Base-by-base conservation (phyloP, 1,140 invertebrate species). In the Monomorium pharaonis region DNA sequence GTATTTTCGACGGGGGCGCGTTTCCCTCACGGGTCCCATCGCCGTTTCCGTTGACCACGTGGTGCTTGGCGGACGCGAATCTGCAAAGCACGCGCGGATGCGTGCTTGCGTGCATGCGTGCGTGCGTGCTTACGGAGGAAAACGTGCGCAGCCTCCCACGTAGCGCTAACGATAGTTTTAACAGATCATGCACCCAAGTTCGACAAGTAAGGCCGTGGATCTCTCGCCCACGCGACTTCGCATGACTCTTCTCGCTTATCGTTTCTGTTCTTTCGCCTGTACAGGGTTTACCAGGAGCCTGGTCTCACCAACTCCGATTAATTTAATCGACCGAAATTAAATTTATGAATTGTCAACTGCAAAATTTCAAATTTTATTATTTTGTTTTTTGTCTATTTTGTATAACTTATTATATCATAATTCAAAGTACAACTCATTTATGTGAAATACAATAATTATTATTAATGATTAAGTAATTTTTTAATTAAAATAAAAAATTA, bases 141-240 rank as follows among this genome's bases (percentile, higher is more conserved):
- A 62, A 54, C 51, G 27, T 42, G 33, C 37, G 27, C 58, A 70
- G 84, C 87, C 92, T 91, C 91, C 92, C 91, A 92, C 92, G 91
- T 92, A 87, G 86, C 80, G 12, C 88, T 81, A 84, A 78, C 63
- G 42, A 70, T 89, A 87, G 78, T 90, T 92, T 89, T 87, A 92
- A 91, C 80, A 87, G 87, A 63, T 77, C 67, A 27, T 89, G 88
- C 77, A 84, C 70, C 78, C 89, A 89, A 90, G 84, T 92, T 92
- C 86, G 90, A 90, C 92, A 88, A 91, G 85, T 90, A 90, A 92
- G 86, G 89, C 86, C 89, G 87, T 88, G 88, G 84, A 63, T 84
- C 84, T 85, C 72, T 88, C 86, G 87, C 90, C 87, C 86, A 91
- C 92, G 62, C 87, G 51, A 62, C 30, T 85, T 56, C 21, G 18